Base-by-base conservation (phyloP, 2,888 invertebrate genomes). In the Himalopsyche anomala region DNA sequence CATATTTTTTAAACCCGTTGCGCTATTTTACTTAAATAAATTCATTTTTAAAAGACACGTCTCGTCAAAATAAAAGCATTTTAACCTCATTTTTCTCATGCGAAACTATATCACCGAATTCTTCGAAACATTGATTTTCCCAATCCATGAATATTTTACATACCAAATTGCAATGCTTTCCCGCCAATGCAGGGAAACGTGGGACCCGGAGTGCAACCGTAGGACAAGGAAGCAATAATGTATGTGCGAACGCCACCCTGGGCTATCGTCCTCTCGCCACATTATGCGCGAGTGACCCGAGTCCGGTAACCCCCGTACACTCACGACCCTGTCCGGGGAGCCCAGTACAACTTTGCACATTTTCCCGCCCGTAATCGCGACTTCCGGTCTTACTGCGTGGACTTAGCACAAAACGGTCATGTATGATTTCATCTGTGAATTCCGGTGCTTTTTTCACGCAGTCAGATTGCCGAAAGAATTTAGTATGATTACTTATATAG, bases 281-380 rank as follows among this genome's bases (percentile, higher is more conserved):
- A 85, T 85, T 82, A 85, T 82, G 74, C 74, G 74, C 74, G 74
- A 74, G 42, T 85, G 85, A 85, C 85, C 85, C 81, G 55, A 62
- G 85, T 81, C 81, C 81, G 51, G 56, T 40, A 51, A 45, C 81
- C 85, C 36, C 85, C 79, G 74, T 36, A 54, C 36, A 45, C 79
- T 69, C 69, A 42, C 69, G 54, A 45, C 84, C 84, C 36, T 84
- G n/a, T 42, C 82, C 82, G 55, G 54, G 54, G 42, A 82, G 36
- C 82, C 55, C 55, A 36, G 51, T 42, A 55, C 83, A 88, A 88
- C 88, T 88, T 88, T 87, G 87, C 87, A 85, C 88, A 87, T 87
- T 87, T 87, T 88, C 87, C 87, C 85, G 55, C 54, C 84, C 38
- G 82, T 88, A 86, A 87, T 88, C 87, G 87, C 85, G 79, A 84